Base-by-base conservation (phyloP, 2,888 invertebrate species). In the Idaea aversata region DNA sequence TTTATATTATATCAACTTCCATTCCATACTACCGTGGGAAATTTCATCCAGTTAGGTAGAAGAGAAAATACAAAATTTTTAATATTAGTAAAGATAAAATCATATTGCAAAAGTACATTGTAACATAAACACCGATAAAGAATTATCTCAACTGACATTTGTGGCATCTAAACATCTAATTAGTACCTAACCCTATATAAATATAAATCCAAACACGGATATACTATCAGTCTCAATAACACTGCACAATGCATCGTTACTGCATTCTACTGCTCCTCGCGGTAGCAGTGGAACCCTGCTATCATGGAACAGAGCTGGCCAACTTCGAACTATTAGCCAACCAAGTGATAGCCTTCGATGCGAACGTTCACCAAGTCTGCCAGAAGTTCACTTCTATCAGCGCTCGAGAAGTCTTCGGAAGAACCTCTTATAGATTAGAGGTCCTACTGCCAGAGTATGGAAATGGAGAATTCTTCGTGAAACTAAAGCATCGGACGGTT, bases 331-430 rank as follows among this genome's bases (percentile, higher is more conserved):
- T 1, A 59, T 5, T 34, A 34, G 59, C 59, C 61, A 63, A 36
- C 57, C 64, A 61, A 61, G 38, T 38, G n/a, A 36, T 7, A 59
- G 58, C 5, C 15, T 15, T 16, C 38, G 35, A 36, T 10, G 15
- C 15, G 5, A 16, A 59, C 58, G 16, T 59, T 5, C 15, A 7
- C 15, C 15, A 59, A 15, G 58, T 16, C 16, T 59, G 58, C 58
- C 15, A 59, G 16, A 7, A 59, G 5, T 59, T 59, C 15, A 59
- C 16, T 5, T 6, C n/a, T 6, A 6, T 59, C 15, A 59, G 15
- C 15, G 58, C 15, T 59, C n/a, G 16, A 59, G 58, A 59, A 59
- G 15, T 59, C 58, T 59, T 59, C 58, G 58, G 58, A 59, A 16
- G 5, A 5, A 59, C 15, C 4, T 59, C 58, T 5, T 59, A 59